These are phyloP conservation scores for Mesocricetus auratus DNA, from an alignment of 2,113 vertebrate species.

Conservation along the genomic window DNA sequence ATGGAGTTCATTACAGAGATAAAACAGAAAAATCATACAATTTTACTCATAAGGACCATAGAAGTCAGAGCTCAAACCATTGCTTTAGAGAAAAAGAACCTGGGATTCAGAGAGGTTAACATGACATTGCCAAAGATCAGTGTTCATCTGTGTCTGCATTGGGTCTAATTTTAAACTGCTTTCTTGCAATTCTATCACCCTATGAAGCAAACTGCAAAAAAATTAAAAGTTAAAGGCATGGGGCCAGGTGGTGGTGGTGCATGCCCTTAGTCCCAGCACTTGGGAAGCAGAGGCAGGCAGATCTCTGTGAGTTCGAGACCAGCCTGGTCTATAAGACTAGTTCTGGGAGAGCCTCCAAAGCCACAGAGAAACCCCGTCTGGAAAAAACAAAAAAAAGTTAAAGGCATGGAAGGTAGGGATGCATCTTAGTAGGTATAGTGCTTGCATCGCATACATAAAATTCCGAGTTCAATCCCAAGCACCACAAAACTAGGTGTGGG, in stretches of 20 bases:
- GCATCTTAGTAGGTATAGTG: not conserved
- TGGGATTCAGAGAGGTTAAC: not conserved
- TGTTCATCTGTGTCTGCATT: not conserved
- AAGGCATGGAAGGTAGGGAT: not conserved
- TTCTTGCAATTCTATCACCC: not conserved
- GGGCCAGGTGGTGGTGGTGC: too few species aligned
- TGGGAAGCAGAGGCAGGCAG: too few species aligned
- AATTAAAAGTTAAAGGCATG: not conserved
- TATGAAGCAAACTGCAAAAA: not conserved
- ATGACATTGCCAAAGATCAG: not conserved
- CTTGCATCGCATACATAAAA: not conserved
- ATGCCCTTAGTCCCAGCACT: too few species aligned
- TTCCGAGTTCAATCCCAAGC: not conserved
- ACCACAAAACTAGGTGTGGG: not conserved
- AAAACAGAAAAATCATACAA: not conserved
- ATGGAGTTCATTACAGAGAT: not conserved
- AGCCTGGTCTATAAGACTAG: too few species aligned
- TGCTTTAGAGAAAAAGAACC: not conserved
- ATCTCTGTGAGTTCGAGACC: too few species aligned
- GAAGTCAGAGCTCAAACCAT: not conserved
- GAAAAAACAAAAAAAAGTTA: too few species aligned
- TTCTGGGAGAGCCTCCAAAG: too few species aligned
- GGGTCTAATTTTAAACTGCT: not conserved
- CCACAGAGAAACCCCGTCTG: too few species aligned
- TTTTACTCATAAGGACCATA: not conserved